Percentiles rank a stretch among this genome's conserved stretches.
Evolutionary conservation across 2,113 vertebrate species (phyloP).

Genomic region (Cepphus grylle): DNA sequence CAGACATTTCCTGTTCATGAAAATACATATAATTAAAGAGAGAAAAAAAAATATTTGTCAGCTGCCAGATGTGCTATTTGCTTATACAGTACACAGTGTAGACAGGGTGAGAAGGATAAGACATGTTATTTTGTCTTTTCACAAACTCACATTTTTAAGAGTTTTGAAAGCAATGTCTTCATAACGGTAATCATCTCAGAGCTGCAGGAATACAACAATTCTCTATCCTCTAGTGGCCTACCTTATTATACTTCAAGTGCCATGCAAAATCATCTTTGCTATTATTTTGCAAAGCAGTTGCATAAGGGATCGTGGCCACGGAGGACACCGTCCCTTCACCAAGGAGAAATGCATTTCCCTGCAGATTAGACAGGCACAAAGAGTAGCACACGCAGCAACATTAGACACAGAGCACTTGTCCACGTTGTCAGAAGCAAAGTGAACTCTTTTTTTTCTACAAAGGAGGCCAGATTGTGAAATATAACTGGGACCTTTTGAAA

Average conservation of each 20-base stretch:
- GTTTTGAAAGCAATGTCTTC: neutral
- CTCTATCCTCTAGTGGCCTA: neutral
- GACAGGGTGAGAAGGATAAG: neutral
- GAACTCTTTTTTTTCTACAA: neutral
- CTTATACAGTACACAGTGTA: neutral
- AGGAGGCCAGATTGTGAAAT: neutral
- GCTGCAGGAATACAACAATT: neutral
- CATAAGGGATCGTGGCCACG: neutral
- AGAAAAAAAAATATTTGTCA: slow-evolving; percentile 35
- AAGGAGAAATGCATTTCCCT: neutral
- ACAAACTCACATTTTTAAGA: neutral
- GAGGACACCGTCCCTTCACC: neutral
- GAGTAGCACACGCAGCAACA: neutral
- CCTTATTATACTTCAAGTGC: neutral
- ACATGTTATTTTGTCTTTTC: neutral
- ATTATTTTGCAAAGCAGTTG: neutral
- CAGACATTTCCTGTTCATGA: slow-evolving; percentile 43
- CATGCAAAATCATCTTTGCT: neutral
- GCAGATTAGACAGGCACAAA: neutral
- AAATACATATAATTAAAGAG: slow-evolving; percentile 46
- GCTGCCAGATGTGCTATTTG: slow-evolving; percentile 57
- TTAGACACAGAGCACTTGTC: neutral
- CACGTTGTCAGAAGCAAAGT: neutral
- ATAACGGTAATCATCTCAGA: neutral
- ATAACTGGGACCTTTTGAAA: neutral